Conservation (phyloP, 2,113 vertebrate species). For the Thomomys bottae region DNA sequence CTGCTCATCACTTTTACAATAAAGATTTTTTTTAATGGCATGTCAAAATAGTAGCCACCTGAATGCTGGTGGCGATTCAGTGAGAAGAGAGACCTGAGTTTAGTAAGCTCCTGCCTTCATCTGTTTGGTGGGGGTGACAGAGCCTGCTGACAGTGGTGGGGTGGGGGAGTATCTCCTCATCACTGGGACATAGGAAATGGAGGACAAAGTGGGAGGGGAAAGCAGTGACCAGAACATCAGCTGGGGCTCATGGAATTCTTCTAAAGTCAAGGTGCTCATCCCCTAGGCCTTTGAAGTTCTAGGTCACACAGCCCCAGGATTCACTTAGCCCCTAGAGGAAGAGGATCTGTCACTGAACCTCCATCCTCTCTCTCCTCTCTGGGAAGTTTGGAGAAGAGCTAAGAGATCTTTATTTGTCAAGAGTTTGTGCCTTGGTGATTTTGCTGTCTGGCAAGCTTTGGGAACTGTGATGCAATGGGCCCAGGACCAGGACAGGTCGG, state of each 20-base stretch:
- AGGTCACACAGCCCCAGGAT: too few relatives aligned
- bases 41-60: neutral
- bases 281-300: neutral
- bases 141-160: neutral
- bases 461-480: fast-evolving
- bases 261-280: neutral
- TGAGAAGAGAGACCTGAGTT: neutral
- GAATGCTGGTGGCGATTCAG: neutral
- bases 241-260: neutral
- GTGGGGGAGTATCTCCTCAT: neutral
- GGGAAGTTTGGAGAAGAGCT: neutral
- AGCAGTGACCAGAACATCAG: neutral
- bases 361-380: neutral
- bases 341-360: neutral
- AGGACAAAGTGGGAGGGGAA: neutral
- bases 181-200: neutral
- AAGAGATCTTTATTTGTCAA: neutral
- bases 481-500: neutral
- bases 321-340: neutral
- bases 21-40: neutral
- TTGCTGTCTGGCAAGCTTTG: neutral
- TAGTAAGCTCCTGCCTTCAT: neutral
- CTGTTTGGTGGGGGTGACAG: neutral
- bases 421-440: neutral
- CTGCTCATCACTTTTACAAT: too few relatives aligned